Evolutionary conservation across 1,140 invertebrate species (phyloP), one percentile per base, ranked within the genome.

Genomic region (Bombus waltoni): DNA sequence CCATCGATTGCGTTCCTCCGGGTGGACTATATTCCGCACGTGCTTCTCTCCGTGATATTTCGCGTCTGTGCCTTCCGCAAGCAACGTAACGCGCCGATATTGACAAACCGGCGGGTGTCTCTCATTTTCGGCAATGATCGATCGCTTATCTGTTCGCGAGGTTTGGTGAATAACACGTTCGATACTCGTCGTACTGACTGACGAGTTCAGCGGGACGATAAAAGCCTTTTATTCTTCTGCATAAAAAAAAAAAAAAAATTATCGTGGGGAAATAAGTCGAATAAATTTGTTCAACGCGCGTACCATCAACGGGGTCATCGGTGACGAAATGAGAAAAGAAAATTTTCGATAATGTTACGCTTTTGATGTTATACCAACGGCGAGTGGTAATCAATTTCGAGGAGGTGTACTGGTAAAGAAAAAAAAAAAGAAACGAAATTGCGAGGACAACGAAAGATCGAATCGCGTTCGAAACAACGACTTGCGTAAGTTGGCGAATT

Each of bases 401-500:
- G 5, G 1, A 53, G 1, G 5, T 53, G 18, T 53, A 53, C 0
- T 5, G 22, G 1, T 8, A 3, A 38, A 38, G 8, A 22, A 8
- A 22, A 8, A 6, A 53, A 53, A 6, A 1, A 47, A 15, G 15
- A 0, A 47, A 18, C 18, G 6, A 5, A 18, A 8, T 53, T 22
- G 47, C 22, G 22, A 53, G 18, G 2, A 8, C 18, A 53, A 53
- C 18, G 47, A 53, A 53, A 53, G 18, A 53, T 53, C 47, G 47
- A 8, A 53, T 22, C 5, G 0, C 18, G 47, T 53, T 53, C 22
- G 47, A 53, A 22, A 6, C 8, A 8, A 53, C 4, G 47, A 53
- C 18, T 53, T 53, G 22, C 47, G 2, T 22, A 53, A 53, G 47
- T 53, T 53, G 1, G 22, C 18, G 18, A 53, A 53, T 53, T 53